A percentile compares a stretch with the other conserved stretches of the same genome.
Evolutionary conservation across 2,797 vertebrate species (phyloP).

Genomic region (Eremophila alpestris): DNA sequence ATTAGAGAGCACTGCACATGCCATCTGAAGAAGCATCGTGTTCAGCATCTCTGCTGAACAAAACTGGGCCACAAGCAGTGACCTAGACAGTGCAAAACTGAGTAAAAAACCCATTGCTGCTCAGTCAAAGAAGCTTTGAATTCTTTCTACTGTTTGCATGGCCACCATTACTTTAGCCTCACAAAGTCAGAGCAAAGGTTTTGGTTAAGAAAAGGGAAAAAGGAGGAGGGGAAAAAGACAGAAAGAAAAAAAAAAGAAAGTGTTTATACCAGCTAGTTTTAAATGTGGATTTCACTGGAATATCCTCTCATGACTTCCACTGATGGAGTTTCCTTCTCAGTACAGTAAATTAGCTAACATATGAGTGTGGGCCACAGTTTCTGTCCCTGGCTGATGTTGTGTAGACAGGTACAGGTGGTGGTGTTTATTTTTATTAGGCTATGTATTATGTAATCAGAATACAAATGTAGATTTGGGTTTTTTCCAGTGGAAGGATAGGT

Average conservation of each 20-base stretch:
- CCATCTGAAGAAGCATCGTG: background rate
- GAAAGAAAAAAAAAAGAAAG: background rate
- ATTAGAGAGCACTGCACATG: background rate
- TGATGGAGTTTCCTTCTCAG: background rate
- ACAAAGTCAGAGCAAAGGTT: background rate
- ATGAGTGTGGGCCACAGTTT: background rate
- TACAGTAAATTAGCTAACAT: background rate
- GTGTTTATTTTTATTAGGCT: background rate
- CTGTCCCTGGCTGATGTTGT: background rate
- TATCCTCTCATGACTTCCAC: background rate
- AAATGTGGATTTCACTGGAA: background rate
- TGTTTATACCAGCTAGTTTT: background rate
- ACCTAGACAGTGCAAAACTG: background rate
- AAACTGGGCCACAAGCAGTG: background rate
- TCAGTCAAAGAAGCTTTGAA: background rate
- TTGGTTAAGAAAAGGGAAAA: background rate
- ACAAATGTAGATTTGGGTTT: background rate
- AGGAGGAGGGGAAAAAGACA: fast-evolving
- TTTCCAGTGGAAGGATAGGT: background rate
- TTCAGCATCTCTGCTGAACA: background rate
- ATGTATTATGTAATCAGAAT: background rate
- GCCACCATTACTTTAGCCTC: background rate
- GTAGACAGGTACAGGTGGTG: background rate
- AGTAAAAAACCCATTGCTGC: background rate
- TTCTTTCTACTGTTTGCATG: background rate